Percentiles rank a stretch among this genome's conserved stretches.
phyloP scores from a whole-genome alignment of 1,140 invertebrate genomes.

The Apis cerana region DNA sequence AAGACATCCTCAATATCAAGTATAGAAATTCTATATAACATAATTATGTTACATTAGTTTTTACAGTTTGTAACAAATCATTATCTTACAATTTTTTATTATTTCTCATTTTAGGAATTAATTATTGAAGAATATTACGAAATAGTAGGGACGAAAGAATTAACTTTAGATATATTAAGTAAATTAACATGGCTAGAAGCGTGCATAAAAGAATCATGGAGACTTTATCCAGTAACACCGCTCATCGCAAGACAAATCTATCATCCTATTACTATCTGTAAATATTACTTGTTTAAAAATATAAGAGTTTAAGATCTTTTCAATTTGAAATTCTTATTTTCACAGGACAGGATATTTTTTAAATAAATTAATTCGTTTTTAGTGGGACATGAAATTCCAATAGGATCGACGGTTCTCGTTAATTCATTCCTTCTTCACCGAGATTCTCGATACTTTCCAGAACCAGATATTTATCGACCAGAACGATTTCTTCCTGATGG shows the following conservation, averaged over 20 bases:
- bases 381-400: slow-evolving; percentile 71
- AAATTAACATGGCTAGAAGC: slow-evolving; percentile 82
- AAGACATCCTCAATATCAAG: slow-evolving; percentile 80
- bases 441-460: slow-evolving; percentile 81
- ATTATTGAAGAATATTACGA: slow-evolving; percentile 82
- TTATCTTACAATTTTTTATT: background rate
- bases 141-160: slow-evolving; percentile 71
- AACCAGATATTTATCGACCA: slow-evolving; percentile 84
- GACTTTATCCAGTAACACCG: slow-evolving; percentile 82
- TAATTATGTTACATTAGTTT: background rate
- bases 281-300: slow-evolving; percentile 30
- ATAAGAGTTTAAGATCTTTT: background rate
- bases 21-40: slow-evolving; percentile 16
- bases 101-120: slow-evolving; percentile 75
- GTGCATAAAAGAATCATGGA: slow-evolving; percentile 79
- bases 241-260: slow-evolving; percentile 81
- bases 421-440: slow-evolving; percentile 81
- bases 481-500: slow-evolving; percentile 82
- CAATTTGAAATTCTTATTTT: background rate
- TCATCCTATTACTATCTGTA: slow-evolving; percentile 73
- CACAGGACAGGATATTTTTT: background rate
- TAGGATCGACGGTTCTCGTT: slow-evolving; percentile 71
- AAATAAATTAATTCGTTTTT: slow-evolving; percentile 32
- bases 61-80: no score
- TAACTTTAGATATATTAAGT: slow-evolving; percentile 78